A percentile compares a stretch with the other conserved stretches of the same genome.
These are phyloP conservation scores for Loriculus beryllinus DNA, from an alignment of 2,797 vertebrate species.

Conservation along the genomic window DNA sequence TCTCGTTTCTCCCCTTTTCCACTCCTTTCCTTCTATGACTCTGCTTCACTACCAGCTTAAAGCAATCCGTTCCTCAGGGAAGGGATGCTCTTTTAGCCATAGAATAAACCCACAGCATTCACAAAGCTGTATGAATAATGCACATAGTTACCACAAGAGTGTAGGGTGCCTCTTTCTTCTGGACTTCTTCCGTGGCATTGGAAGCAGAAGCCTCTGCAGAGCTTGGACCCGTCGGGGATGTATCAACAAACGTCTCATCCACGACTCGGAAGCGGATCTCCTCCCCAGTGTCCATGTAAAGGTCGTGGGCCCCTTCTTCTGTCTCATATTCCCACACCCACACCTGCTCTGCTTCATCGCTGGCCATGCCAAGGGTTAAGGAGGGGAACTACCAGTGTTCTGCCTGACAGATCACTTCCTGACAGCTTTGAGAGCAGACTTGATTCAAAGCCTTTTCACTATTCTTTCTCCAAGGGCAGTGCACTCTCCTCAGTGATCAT, in stretches of 20 bases:
- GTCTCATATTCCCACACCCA: constrained; percentile 99
- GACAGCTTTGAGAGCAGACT: neutral
- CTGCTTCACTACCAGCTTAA: neutral
- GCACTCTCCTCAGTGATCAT: neutral
- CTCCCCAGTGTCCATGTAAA: constrained; percentile 98
- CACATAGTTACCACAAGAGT: constrained; percentile 85
- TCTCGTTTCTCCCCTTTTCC: neutral
- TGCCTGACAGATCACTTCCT: neutral
- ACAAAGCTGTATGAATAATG: neutral
- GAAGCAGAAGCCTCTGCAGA: constrained; percentile 72
- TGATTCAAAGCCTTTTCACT: neutral
- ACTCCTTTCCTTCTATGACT: neutral
- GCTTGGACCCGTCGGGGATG: constrained; percentile 91
- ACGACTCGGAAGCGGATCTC: constrained; percentile 93
- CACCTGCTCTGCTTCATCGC: constrained; percentile 94
- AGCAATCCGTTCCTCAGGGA: neutral
- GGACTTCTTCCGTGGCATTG: constrained; percentile 67
- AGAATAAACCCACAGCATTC: neutral
- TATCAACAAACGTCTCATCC: constrained; percentile 93
- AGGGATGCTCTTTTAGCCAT: neutral
- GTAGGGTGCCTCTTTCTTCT: constrained; percentile 89
- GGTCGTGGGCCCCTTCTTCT: constrained; percentile 95
- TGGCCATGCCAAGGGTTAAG: constrained; percentile 72
- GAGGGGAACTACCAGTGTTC: neutral
- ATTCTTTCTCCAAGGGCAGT: neutral